phyloP scores from a whole-genome alignment of 1,140 invertebrate genomes.

The Nomia melanderi region DNA sequence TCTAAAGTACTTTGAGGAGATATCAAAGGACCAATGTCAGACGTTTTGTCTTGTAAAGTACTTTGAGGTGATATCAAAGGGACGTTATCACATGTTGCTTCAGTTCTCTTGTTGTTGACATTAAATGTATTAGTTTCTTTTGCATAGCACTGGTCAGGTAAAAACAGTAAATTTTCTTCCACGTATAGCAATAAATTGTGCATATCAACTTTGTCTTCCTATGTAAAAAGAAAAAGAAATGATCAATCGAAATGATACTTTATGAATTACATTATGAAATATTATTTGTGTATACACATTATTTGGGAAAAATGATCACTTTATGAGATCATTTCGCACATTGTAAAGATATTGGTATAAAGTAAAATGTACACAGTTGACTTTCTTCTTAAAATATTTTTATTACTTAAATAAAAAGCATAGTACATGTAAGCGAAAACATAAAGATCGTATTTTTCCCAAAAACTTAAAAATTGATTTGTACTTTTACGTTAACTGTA shows the following conservation, averaged over 20 bases:
- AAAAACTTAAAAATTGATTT: conserved; percentile 6
- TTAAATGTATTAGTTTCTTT: conserved; percentile 14
- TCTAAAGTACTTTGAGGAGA: conserved; percentile 31
- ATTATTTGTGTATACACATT: background rate
- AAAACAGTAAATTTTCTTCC: conserved; percentile 36
- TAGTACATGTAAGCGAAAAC: conserved; percentile 23
- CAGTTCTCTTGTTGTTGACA: background rate
- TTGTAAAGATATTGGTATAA: conserved; percentile 10
- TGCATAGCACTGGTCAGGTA: conserved; percentile 34
- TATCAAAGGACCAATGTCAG: conserved; percentile 11
- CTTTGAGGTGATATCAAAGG: conserved; percentile 41
- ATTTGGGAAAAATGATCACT: conserved; percentile 65
- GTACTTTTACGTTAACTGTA: background rate
- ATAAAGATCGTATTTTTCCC: conserved; percentile 65
- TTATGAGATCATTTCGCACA: conserved; percentile 54
- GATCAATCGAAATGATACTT: conserved; percentile 38
- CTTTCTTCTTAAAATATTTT: conserved; percentile 26
- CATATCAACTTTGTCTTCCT: conserved; percentile 61
- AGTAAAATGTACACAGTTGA: conserved; percentile 45
- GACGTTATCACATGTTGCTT: background rate
- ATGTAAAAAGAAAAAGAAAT: conserved; percentile 28
- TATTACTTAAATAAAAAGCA: conserved; percentile 31
- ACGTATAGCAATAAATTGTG: conserved; percentile 44
- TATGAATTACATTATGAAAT: background rate
- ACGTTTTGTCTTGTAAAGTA: too few species aligned